These are phyloP conservation scores for Xylota sylvarum DNA, from an alignment of 2,888 invertebrate species.

Conservation along the genomic window DNA sequence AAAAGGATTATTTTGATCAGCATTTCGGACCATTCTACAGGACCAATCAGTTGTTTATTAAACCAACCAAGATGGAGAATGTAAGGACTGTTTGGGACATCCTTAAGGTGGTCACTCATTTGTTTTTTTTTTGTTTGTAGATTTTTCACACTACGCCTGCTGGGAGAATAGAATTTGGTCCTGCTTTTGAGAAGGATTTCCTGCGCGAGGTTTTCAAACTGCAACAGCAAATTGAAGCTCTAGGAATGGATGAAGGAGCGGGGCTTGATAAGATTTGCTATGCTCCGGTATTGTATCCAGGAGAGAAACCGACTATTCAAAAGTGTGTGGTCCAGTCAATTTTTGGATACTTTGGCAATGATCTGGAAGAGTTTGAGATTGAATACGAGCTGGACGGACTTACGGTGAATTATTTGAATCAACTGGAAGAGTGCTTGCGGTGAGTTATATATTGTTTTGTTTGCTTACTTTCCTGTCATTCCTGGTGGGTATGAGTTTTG, in stretches of 20 bases:
- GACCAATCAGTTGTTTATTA: conserved; percentile 95
- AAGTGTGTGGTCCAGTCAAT: conserved; percentile 93
- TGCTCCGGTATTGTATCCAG: conserved; percentile 91
- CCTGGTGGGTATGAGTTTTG: no score
- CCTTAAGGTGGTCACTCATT: not conserved
- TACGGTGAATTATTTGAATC: conserved; percentile 84
- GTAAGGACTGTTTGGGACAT: conserved; percentile 83
- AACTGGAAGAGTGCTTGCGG: conserved; percentile 83
- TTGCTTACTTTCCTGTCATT: no score
- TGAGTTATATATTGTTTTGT: conserved; percentile 74
- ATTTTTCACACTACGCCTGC: conserved; percentile 84
- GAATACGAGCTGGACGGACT: conserved; percentile 82
- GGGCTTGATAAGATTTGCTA: conserved; percentile 91
- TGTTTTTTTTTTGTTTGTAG: conserved; percentile 76
- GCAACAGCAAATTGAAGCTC: conserved; percentile 88
- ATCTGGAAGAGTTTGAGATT: conserved; percentile 85
- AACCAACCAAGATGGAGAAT: conserved; percentile 86
- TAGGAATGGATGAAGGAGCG: conserved; percentile 86
- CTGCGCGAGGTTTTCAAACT: conserved; percentile 89
- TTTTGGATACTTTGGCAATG: conserved; percentile 91
- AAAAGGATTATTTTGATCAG: conserved; percentile 94
- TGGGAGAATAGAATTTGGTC: conserved; percentile 88
- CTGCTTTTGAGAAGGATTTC: conserved; percentile 92
- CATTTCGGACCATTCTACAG: conserved; percentile 96
- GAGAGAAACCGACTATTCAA: conserved; percentile 85